Base-by-base conservation (phyloP, 2,797 vertebrate genomes). In the Euphonia xanthogaster region DNA sequence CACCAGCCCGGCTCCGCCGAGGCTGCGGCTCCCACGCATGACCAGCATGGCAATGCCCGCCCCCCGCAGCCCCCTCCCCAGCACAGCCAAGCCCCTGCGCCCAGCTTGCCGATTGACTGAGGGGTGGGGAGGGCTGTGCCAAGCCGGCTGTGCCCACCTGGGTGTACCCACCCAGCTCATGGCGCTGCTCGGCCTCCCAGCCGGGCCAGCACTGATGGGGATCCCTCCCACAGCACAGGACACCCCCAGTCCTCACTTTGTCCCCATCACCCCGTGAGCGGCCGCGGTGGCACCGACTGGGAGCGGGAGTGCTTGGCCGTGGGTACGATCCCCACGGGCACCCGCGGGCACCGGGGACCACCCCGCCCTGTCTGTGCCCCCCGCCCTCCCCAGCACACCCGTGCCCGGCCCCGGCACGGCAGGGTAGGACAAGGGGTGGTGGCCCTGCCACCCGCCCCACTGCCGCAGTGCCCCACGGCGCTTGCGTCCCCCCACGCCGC, bases 1-100 rank as follows among this genome's bases (percentile, higher is more conserved):
- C 88, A 94, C 85, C 81, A 33, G 27, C 86, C 57, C 19, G 16
- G 88, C 90, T 89, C 83, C 15, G 24, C 75, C 25, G 22, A 54
- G 44, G 48, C 86, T 93, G 90, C 76, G 11, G 94, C 94, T 92
- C 84, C 61, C 79, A 90, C 96, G 77, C 96, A 96, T 93, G 95
- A 94, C 91, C 88, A 68, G 94, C 94, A 94, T 90, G 93, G 94
- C 80, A 96, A 96, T 30, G 63, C 44, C 35, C n/a, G 22, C 78
- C 76, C 55, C 14, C 35, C 33, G 16, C 80, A 79, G 67, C 92
- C 88, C 92, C 86, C 84, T 67, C 78, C 76, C 48, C 14, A 8
- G 23, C 85, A 39, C 76, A 12, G 77, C 86, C 68, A 11, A 65
- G n/a, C 40, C 81, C 72, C 63, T 27, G 68, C 6, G 31, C 77